Base-by-base conservation (phyloP, 2,797 vertebrate species). In the Etheostoma perlongum region DNA sequence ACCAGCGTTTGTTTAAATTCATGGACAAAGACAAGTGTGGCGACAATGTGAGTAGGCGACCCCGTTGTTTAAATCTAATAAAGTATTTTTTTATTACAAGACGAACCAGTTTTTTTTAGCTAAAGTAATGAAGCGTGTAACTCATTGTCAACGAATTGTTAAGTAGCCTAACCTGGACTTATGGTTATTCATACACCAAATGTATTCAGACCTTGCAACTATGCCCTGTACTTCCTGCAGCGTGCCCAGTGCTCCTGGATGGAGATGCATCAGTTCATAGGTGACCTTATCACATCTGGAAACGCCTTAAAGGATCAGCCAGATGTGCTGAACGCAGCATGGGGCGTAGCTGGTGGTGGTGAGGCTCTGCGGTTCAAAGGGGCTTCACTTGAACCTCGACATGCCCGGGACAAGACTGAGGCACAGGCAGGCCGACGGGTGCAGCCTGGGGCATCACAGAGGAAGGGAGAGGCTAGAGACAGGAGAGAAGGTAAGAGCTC, bases 251-350 rank as follows among this genome's bases (percentile, higher is more conserved):
- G 91, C 91, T 94, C 95, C 77, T 96, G 95, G 95, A 90, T 95
- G 92, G 95, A 96, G 67, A 94, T 95, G 94, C 93, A 95, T 66
- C 94, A 95, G 81, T 95, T 95, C 85, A 94, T 95, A 48, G 94
- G 95, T 5, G 95, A 96, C 65, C 92, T 96, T 1, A 84, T 95
- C 78, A 85, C 93, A 48, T 94, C 95, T 71, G 94, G 89, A 77
- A 90, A 71, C 67, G 11, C 76, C 60, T 80, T 90, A 25, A 95
- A 94, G 87, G 88, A 88, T 21, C 90, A 92, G 72, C 87, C 92
- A 68, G 93, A 95, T 78, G 83, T 91, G 21, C 71, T 89, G 0
- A 91, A 85, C 59, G 51, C 90, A 19, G 77, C 88, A 4, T 95
- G 95, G 95, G 94, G 92, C 36, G 25, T 81, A 27, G 83, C 74